These are phyloP conservation scores for Chrosomus eos DNA, from an alignment of 2,797 vertebrate species.

Conservation along the genomic window DNA sequence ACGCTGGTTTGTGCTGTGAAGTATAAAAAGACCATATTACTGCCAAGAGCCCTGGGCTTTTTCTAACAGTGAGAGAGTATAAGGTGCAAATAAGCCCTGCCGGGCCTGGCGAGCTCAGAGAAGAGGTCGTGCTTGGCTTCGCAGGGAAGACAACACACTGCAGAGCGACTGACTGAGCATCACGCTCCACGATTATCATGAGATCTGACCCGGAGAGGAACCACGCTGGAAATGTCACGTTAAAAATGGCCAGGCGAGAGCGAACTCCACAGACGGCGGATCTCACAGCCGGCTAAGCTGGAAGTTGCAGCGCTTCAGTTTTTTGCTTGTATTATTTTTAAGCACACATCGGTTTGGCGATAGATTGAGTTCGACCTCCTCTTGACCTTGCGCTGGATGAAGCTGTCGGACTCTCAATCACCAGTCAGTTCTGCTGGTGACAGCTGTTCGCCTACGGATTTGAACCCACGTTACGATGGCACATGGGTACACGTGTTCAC, in stretches of 20 bases:
- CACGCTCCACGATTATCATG: not conserved
- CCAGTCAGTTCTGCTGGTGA: not conserved
- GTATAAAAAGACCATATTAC: conserved; percentile 15
- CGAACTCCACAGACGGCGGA: not conserved
- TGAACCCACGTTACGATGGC: not conserved
- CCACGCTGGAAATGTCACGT: not conserved
- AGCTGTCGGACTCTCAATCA: not conserved
- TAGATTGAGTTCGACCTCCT: not conserved
- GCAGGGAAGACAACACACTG: not conserved
- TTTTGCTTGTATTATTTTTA: not conserved
- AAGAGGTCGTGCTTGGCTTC: not conserved
- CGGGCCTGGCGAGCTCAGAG: not conserved
- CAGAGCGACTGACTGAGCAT: not conserved
- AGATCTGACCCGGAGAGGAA: conserved; percentile 4
- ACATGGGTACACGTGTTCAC: not conserved
- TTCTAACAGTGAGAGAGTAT: not conserved
- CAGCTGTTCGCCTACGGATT: not conserved
- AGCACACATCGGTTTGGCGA: not conserved
- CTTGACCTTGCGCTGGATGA: not conserved
- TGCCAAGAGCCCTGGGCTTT: not conserved
- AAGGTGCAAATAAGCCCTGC: conserved; percentile 24
- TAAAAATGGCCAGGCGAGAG: not conserved
- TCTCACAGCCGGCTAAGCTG: not conserved
- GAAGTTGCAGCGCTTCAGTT: not conserved
- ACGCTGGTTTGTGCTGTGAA: not conserved